Percentiles rank a stretch among this genome's conserved stretches.
Evolutionary conservation across 1,140 invertebrate genomes (phyloP).

Genomic region (Zaprionus taronus): DNA sequence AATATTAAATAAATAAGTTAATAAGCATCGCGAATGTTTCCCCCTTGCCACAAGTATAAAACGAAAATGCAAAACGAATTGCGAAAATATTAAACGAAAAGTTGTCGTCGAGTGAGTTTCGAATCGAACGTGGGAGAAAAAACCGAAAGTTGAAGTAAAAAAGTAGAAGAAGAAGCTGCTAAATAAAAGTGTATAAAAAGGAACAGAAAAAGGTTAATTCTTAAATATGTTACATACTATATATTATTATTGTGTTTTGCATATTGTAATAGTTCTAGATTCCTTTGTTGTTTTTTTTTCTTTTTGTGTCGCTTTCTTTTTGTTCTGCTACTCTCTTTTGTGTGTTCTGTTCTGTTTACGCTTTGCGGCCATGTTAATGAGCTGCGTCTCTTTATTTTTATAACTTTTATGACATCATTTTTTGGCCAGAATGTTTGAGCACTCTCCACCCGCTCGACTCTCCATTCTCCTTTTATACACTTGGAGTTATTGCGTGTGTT

Average conservation of each 20-base stretch:
- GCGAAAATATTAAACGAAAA: conserved; percentile 30
- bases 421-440: conserved; percentile 21
- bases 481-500: conserved; percentile 1
- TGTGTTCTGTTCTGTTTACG: conserved; percentile 17
- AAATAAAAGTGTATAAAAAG: conserved; percentile 4
- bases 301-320: conserved; percentile 33
- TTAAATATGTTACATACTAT: background rate
- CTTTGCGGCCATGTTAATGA: conserved; percentile 30
- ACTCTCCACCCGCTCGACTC: conserved; percentile 5
- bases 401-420: conserved; percentile 44
- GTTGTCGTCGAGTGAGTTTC: conserved; percentile 17
- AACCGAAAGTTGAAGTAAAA: background rate
- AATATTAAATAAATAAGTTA: conserved; percentile 24
- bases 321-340: background rate
- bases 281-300: background rate
- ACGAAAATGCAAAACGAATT: conserved; percentile 28
- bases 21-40: conserved; percentile 31
- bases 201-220: conserved; percentile 1
- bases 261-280: background rate
- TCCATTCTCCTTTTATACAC: background rate
- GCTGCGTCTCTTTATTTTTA: conserved; percentile 34
- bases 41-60: conserved; percentile 26
- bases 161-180: background rate
- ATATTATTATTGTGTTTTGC: background rate
- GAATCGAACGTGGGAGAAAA: conserved; percentile 2